Conservation (phyloP, 2,888 invertebrate genomes). For the Conops quadrifasciatus region DNA sequence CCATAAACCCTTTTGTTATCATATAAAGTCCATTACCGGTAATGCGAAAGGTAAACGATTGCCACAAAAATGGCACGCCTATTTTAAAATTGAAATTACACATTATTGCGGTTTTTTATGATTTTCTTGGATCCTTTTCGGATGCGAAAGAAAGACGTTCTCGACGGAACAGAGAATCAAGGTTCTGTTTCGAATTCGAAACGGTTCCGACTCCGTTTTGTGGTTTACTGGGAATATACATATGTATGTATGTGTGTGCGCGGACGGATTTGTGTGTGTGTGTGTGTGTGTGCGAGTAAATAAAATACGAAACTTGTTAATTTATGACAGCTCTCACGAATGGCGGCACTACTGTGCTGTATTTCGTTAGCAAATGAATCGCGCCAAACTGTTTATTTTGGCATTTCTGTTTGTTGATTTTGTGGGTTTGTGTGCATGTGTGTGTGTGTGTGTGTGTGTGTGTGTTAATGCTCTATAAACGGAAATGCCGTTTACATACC, state of each 20-base stretch:
- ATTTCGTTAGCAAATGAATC: conserved; percentile 3
- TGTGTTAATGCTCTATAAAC: not conserved
- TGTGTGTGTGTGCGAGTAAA: not conserved
- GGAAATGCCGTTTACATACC: not conserved
- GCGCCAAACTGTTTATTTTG: not conserved
- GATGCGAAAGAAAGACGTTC: too few species aligned
- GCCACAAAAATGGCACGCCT: not conserved
- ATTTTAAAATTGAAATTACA: too few species aligned
- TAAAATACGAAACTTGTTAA: not conserved
- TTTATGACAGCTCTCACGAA: conserved; percentile 6
- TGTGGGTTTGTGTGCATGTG: conserved; percentile 7
- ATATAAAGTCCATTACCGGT: too few species aligned
- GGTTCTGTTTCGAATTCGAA: too few species aligned
- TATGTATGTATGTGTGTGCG: not conserved
- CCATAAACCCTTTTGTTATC: too few species aligned
- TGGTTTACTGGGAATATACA: too few species aligned
- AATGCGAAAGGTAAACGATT: not conserved
- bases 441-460: conserved; percentile 3
- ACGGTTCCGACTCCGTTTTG: too few species aligned
- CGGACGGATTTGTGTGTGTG: not conserved
- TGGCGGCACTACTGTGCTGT: not conserved
- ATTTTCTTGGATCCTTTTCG: not conserved
- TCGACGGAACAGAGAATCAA: too few species aligned
- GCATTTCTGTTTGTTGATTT: not conserved
- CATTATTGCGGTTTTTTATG: too few species aligned